A percentile compares a stretch with the other conserved stretches of the same genome.
Evolutionary conservation across 2,113 vertebrate species (phyloP).

Genomic region (Porphyrio hochstetteri): DNA sequence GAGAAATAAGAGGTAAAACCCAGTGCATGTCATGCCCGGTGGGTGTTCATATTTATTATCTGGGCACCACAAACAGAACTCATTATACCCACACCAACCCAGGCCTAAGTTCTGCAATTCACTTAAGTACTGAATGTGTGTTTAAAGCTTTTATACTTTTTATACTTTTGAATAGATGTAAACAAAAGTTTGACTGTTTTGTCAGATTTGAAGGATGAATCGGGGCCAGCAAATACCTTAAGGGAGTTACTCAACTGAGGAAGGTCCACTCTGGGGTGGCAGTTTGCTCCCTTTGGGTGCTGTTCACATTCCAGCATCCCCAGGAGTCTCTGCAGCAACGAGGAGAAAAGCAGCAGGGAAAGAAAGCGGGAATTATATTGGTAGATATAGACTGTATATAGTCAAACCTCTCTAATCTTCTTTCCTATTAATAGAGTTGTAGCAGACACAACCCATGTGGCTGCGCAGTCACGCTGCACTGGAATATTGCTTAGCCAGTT

Average conservation of each 20-base stretch:
- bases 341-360: not conserved
- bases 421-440: conserved; percentile 39
- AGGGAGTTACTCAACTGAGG: rapidly evolving
- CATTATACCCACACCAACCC: not conserved
- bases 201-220: not conserved
- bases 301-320: not conserved
- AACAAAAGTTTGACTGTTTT: not conserved
- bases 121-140: not conserved
- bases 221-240: not conserved
- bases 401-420: not conserved
- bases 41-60: not conserved
- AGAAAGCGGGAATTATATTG: not conserved
- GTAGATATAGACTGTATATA: not conserved
- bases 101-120: not conserved
- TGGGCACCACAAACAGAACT: not conserved
- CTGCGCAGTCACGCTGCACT: conserved; percentile 41
- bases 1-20: not conserved
- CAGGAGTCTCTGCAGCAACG: rapidly evolving
- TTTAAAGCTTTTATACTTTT: not conserved
- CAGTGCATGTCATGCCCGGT: not conserved
- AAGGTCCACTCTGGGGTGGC: not conserved
- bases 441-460: conserved; percentile 51
- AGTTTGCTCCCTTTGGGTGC: not conserved
- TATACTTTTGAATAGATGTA: not conserved
- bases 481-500: not conserved